A percentile compares a stretch with the other conserved stretches of the same genome.
Conservation (phyloP, 1,140 invertebrate species). For the Potamilus streckersoni region DNA sequence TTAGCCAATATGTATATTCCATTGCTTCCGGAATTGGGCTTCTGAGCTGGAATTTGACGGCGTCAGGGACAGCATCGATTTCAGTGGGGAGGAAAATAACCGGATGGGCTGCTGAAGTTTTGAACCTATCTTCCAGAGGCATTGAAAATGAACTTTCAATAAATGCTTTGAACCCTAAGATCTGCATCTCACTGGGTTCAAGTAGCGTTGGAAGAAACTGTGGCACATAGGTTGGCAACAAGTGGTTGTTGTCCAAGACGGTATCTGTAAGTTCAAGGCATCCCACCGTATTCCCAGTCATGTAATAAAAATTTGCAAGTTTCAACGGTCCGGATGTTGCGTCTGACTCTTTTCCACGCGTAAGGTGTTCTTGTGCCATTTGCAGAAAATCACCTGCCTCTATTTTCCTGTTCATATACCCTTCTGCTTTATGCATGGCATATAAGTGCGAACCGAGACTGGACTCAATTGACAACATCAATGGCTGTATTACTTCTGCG, state of each 20-base stretch:
- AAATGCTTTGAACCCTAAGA: not conserved
- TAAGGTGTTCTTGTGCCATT: not conserved
- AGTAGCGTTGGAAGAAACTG: constrained; percentile 7
- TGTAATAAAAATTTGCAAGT: constrained; percentile 3
- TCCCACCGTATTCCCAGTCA: not conserved
- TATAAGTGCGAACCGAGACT: constrained; percentile 8
- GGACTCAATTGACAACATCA: not conserved
- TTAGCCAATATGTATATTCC: constrained; percentile 11
- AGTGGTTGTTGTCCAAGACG: not conserved
- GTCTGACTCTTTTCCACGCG: constrained; percentile 1
- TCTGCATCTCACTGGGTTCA: not conserved
- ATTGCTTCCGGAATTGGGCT: constrained; percentile 1
- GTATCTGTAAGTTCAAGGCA: not conserved
- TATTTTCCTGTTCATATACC: too few relatives aligned
- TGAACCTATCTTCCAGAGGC: not conserved
- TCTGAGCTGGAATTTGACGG: constrained; percentile 4
- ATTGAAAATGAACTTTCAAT: not conserved
- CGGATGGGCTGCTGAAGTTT: not conserved
- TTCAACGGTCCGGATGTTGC: constrained; percentile 6
- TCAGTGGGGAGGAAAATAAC: constrained; percentile 13
- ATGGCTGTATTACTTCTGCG: not conserved
- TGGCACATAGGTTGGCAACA: not conserved
- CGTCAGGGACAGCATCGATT: not conserved
- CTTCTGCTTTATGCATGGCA: not conserved
- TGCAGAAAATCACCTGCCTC: not conserved